Base-by-base conservation (phyloP, 1,140 invertebrate species). In the Globodera rostochiensis region DNA sequence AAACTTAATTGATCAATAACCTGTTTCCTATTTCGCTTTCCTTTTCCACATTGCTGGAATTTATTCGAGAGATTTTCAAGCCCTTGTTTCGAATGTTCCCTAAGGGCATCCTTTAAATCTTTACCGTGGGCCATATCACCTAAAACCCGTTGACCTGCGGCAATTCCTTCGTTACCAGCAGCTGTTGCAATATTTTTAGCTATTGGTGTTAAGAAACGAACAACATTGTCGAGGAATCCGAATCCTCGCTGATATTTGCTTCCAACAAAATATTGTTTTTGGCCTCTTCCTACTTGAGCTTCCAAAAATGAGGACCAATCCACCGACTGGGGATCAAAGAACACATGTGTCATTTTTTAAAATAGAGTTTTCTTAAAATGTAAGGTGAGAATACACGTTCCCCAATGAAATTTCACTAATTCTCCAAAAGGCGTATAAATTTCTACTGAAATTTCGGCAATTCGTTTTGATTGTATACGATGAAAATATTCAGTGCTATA, bases 181-280 rank as follows among this genome's bases (percentile, higher is more conserved):
- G 5, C 19, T 6, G 46, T 53, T 21, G 74, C 74, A 19, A 76
- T 57, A 46, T 36, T 75, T 75, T 75, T 75, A n/a, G 57, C 74
- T 11, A 75, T 36, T 9, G 74, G 74, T 11, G 64, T 53, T 13
- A 76, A 57, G 53, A 76, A 76, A 0, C 74, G 45, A 6, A 21
- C 53, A 45, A 76, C 74, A 57, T 46, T 45, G 6, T 46, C 74
- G 15, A 76, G 19, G 25, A 76, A 57, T 15, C 74, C 74, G 6
- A 76, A 50, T 57, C 74, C 74, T 25, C 74, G 53, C 45, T 76
- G 74, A n/a, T 76, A 57, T n/a, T 50, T 49, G n/a, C 45, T 76
- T 50, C 74, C 74, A 11, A 60, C 53, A 64, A 76, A 76, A 50
- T 76, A 57, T 46, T 66, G 74, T 13, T n/a, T 76, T 15, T 66